These are phyloP conservation scores for Porites lobata DNA, from an alignment of 92 coral and sea anemone genomes.

Conservation along the genomic window DNA sequence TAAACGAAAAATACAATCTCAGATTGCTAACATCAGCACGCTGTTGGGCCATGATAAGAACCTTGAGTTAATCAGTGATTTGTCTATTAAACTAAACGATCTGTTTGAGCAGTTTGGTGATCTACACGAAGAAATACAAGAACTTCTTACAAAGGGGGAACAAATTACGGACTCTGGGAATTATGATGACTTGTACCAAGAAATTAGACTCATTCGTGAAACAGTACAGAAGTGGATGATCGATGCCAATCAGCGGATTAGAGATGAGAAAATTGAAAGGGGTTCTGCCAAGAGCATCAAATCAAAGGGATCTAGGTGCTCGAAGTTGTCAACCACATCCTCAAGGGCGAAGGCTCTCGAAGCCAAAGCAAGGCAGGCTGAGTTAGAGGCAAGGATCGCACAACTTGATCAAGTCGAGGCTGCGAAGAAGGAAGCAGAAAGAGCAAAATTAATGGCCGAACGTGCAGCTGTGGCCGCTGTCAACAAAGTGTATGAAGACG, in stretches of 20 bases:
- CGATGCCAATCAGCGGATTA: conserved; percentile 33
- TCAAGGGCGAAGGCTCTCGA: conserved; percentile 47
- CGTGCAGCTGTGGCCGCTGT: too few species aligned
- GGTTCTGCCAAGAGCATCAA: too few species aligned
- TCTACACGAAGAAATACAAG: conserved; percentile 61
- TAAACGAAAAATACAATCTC: conserved; percentile 46
- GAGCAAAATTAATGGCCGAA: conserved; percentile 37
- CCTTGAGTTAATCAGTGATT: conserved; percentile 31
- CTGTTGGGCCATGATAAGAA: conserved; percentile 54
- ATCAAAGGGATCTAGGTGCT: conserved; percentile 29
- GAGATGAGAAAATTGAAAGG: conserved; percentile 19
- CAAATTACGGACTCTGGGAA: too few species aligned
- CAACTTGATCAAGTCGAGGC: conserved; percentile 46
- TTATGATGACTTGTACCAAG: conserved; percentile 7
- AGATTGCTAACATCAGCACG: conserved; percentile 49
- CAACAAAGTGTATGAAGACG: too few species aligned
- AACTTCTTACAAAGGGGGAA: conserved; percentile 33
- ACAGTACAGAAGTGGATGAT: conserved; percentile 38
- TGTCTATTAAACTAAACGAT: conserved; percentile 30
- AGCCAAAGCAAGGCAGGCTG: conserved; percentile 57
- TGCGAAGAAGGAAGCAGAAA: conserved; percentile 46
- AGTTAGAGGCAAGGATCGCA: conserved; percentile 39
- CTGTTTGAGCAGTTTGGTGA: conserved; percentile 48
- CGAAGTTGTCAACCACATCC: conserved; percentile 44
- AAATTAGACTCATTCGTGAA: conserved; percentile 6